Conservation (phyloP, 2,888 invertebrate species). For the Tetheella fluctuosa region DNA sequence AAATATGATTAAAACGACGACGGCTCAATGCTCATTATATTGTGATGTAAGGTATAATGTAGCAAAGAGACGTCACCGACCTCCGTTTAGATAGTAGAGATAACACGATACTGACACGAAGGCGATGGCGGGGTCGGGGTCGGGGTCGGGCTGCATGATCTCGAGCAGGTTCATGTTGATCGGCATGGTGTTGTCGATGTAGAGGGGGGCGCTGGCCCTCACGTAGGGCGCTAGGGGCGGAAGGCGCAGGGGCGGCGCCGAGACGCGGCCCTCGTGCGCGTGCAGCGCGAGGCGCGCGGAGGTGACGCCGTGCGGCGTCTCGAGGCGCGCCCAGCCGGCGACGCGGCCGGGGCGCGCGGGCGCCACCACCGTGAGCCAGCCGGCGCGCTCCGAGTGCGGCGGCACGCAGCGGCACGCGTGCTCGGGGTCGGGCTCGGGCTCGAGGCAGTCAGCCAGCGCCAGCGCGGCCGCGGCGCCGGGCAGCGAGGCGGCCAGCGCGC, state of each 20-base stretch:
- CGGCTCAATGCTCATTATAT: no score
- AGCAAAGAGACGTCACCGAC: no score
- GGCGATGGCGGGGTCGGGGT: slow-evolving; percentile 73
- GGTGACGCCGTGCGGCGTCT: slow-evolving; percentile 19
- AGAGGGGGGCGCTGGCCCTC: slow-evolving; percentile 86
- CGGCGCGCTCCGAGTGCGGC: slow-evolving; percentile 27
- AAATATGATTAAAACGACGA: no score
- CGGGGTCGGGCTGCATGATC: slow-evolving; percentile 79
- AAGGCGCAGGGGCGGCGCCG: slow-evolving; percentile 33
- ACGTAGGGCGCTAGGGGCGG: slow-evolving; percentile 57
- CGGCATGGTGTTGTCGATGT: slow-evolving; percentile 91
- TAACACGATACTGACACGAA: slow-evolving; percentile 51
- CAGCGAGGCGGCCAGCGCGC: slow-evolving; percentile 37
- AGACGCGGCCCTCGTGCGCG: slow-evolving; percentile 33
- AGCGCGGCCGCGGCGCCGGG: slow-evolving; percentile 41
- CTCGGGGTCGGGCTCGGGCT: slow-evolving; percentile 25
- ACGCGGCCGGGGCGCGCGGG: slow-evolving; percentile 47
- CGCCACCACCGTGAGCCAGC: slow-evolving; percentile 51
- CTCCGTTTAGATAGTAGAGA: no score
- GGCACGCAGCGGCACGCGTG: slow-evolving; percentile 42
- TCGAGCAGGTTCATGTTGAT: slow-evolving; percentile 90
- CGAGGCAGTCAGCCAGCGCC: slow-evolving; percentile 32
- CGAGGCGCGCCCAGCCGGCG: slow-evolving; percentile 35
- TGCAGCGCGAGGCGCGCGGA: slow-evolving; percentile 19
- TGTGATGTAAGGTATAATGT: no score